These are phyloP conservation scores for Pholis gunnellus DNA, from an alignment of 2,113 vertebrate genomes.

Conservation along the genomic window DNA sequence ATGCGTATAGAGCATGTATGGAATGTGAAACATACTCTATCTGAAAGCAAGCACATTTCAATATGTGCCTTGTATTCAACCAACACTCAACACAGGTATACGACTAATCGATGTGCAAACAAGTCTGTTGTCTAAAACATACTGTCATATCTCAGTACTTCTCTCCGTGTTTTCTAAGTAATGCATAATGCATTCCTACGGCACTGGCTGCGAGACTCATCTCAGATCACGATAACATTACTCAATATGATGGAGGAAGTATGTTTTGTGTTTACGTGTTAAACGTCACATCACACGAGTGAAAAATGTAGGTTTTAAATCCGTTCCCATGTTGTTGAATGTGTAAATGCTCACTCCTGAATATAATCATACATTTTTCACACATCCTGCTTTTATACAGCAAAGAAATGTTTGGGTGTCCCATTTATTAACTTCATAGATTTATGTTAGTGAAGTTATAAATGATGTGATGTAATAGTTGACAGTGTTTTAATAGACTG, in stretches of 20 bases:
- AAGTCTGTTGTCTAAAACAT: neutral
- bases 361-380: neutral
- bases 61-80: neutral
- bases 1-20: neutral
- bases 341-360: neutral
- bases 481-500: neutral
- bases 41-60: neutral
- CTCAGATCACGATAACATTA: constrained; percentile 18
- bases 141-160: constrained; percentile 9
- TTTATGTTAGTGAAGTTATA: neutral
- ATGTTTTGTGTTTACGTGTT: neutral
- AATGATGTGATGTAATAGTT: neutral
- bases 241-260: neutral
- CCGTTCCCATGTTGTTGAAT: neutral
- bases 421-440: neutral
- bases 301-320: neutral
- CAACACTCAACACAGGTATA: neutral
- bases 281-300: neutral
- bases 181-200: constrained; percentile 36
- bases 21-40: neutral
- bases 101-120: neutral
- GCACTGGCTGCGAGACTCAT: constrained; percentile 19
- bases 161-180: constrained; percentile 33
- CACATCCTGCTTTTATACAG: neutral
- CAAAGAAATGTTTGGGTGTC: neutral